Percentiles rank a stretch among this genome's conserved stretches.
These are phyloP conservation scores for Dorcus hopei DNA, from an alignment of 2,888 invertebrate genomes.

Conservation along the genomic window DNA sequence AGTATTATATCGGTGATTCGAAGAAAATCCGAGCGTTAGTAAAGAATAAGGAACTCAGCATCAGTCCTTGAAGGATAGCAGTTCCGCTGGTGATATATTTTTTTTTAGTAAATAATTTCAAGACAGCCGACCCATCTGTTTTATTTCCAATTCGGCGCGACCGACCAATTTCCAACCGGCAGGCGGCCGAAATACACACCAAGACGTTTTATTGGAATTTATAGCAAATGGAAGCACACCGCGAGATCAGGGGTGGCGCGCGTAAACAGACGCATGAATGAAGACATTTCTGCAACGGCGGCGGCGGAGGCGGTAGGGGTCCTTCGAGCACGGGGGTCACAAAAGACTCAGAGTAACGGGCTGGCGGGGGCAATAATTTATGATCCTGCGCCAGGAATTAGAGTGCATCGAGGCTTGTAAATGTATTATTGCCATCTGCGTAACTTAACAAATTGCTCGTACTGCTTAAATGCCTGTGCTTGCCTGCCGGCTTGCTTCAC, in stretches of 20 bases:
- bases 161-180: slow-evolving; percentile 26
- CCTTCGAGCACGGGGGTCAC: slow-evolving; percentile 16
- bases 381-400: slow-evolving; percentile 42
- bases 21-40: no score
- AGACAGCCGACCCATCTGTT: slow-evolving; percentile 29
- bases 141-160: slow-evolving; percentile 29
- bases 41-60: no score
- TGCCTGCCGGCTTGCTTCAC: background rate
- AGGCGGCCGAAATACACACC: slow-evolving; percentile 32
- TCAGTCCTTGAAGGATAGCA: no score
- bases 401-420: slow-evolving; percentile 46
- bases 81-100: no score
- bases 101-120: no score
- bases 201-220: slow-evolving; percentile 17
- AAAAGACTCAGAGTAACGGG: slow-evolving; percentile 18
- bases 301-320: slow-evolving; percentile 19
- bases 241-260: background rate
- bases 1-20: no score
- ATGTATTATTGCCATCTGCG: slow-evolving; percentile 41
- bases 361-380: slow-evolving; percentile 36
- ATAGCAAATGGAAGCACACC: slow-evolving; percentile 7
- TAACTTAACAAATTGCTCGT: slow-evolving; percentile 41
- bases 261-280: slow-evolving; percentile 36
- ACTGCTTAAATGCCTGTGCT: slow-evolving; percentile 18
- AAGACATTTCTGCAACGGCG: slow-evolving; percentile 34